These are phyloP conservation scores for Drosophila meridiana DNA, from an alignment of 2,888 invertebrate genomes.

Conservation along the genomic window DNA sequence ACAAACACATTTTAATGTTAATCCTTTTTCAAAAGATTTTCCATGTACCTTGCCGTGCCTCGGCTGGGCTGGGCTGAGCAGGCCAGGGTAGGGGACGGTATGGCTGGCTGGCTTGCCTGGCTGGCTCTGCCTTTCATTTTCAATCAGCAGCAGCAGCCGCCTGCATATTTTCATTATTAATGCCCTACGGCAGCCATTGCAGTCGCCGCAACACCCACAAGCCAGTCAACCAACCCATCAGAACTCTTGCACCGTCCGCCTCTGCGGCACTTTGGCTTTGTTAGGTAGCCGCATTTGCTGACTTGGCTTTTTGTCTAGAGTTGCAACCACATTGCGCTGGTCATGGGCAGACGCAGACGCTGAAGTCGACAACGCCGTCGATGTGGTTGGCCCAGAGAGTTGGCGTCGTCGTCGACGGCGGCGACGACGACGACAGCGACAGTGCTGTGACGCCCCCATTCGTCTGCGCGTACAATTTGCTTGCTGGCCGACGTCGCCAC, in stretches of 20 bases:
- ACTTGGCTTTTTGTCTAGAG: conserved; percentile 80
- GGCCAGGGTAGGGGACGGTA: no score
- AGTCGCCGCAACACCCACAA: conserved; percentile 59
- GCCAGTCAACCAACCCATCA: conserved; percentile 30
- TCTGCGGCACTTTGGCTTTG: conserved; percentile 33
- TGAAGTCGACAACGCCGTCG: conserved; percentile 35
- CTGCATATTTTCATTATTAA: conserved; percentile 80
- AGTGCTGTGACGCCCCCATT: conserved; percentile 25
- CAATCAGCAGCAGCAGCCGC: conserved; percentile 61
- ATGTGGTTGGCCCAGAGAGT: conserved; percentile 44
- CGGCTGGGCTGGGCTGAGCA: background rate
- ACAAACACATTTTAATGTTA: conserved; percentile 69
- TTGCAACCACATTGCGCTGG: conserved; percentile 80
- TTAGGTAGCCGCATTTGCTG: conserved; percentile 71
- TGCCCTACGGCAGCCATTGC: conserved; percentile 70
- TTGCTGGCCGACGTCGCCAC: conserved; percentile 9
- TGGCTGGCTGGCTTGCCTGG: background rate
- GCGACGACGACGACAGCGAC: conserved; percentile 5
- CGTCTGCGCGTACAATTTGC: conserved; percentile 25
- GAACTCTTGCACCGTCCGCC: conserved; percentile 8
- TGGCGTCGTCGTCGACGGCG: conserved; percentile 27
- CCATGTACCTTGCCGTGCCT: conserved; percentile 32
- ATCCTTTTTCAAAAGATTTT: conserved; percentile 77
- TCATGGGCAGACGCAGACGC: conserved; percentile 66
- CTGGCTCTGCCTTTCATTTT: conserved; percentile 65